Conservation (phyloP, 2,113 vertebrate species). For the Strix uralensis region DNA sequence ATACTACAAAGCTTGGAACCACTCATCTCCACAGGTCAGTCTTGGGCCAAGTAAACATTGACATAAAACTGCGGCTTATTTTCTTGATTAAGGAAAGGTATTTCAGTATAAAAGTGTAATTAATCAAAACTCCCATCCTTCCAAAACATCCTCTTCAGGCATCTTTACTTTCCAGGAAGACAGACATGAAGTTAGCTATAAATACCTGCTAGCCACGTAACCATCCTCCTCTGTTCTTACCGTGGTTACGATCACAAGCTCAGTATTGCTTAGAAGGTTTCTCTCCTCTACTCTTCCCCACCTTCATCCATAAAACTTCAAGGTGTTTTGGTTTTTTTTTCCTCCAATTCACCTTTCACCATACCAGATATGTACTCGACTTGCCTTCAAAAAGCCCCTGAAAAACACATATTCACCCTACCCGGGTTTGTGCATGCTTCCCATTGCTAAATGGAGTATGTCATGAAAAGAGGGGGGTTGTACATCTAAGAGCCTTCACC, state of each 20-base stretch:
- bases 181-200: neutral
- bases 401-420: neutral
- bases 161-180: constrained; percentile 13
- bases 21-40: neutral
- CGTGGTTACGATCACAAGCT: neutral
- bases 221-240: neutral
- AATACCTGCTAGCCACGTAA: neutral
- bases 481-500: neutral
- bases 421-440: neutral
- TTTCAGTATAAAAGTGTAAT: neutral
- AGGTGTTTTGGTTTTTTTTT: neutral
- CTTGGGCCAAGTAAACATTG: neutral
- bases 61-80: neutral
- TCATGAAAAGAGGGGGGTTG: neutral
- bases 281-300: neutral
- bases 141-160: neutral
- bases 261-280: neutral
- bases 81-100: neutral
- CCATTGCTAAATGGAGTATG: neutral
- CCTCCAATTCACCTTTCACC: neutral
- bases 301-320: neutral
- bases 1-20: neutral
- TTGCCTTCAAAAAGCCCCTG: neutral
- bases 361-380: rapidly evolving
- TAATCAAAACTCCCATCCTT: neutral